Evolutionary conservation across 2,888 invertebrate species (phyloP).

Genomic region (Apomyelois bistriatella): DNA sequence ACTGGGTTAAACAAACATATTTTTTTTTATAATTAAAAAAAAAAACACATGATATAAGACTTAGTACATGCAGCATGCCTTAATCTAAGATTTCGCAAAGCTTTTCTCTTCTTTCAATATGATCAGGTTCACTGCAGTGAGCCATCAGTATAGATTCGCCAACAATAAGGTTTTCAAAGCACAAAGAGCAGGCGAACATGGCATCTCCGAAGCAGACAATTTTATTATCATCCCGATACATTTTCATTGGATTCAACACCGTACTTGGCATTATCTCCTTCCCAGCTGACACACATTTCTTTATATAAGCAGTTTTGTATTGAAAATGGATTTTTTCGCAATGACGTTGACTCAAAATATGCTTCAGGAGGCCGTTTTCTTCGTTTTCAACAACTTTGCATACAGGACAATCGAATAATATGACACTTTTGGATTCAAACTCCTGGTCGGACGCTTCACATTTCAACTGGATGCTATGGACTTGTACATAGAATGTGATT

Average conservation of each 20-base stretch:
- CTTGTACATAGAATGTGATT: constrained; percentile 69
- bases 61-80: constrained; percentile 28
- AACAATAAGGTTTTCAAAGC: constrained; percentile 62
- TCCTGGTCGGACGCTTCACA: constrained; percentile 38
- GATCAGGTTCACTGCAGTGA: constrained; percentile 52
- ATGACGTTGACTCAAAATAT: constrained; percentile 57
- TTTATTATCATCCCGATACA: constrained; percentile 71
- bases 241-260: constrained; percentile 65
- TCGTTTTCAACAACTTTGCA: constrained; percentile 51
- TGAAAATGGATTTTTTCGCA: constrained; percentile 69
- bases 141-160: constrained; percentile 68
- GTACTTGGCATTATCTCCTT: constrained; percentile 71
- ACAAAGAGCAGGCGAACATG: constrained; percentile 63
- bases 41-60: constrained; percentile 19
- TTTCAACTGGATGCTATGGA: constrained; percentile 61
- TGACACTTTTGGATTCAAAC: constrained; percentile 40
- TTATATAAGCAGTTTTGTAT: constrained; percentile 71
- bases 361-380: constrained; percentile 54
- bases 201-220: constrained; percentile 73
- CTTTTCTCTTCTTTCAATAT: constrained; percentile 48
- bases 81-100: constrained; percentile 49
- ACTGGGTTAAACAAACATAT: not conserved
- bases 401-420: constrained; percentile 56
- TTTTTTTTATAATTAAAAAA: not conserved
- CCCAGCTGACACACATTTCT: constrained; percentile 57